Base-by-base conservation (phyloP, 2,888 invertebrate genomes). In the Caenorhabditis becei region DNA sequence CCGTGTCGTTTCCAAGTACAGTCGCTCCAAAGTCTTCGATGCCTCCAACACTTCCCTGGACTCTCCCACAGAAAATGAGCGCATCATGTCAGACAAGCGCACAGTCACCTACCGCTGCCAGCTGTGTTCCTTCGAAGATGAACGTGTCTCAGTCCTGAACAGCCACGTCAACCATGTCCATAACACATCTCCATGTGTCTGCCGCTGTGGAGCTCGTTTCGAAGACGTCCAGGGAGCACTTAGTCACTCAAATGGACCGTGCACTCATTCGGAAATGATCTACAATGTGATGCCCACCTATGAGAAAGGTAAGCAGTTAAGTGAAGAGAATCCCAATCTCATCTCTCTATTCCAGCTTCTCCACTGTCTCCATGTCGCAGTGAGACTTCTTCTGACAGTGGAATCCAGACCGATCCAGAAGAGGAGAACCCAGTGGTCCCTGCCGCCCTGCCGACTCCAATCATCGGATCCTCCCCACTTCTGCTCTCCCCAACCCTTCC, bases 1-100 rank as follows among this genome's bases (percentile, higher is more conserved):
- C 62, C 90, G 91, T 18, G 91, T 91, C 18, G 90, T 91, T 16
- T 91, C 91, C 44, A 91, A 91, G 80, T 91, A 91, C 85, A 88
- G 88, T 62, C 88, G 91, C 7, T 87, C 87, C 24, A 91, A 91
- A 81, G 88, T 89, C 3, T 90, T 91, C 77, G 90, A 91, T 49
- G 28, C 82, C 1, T 49, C 54, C 49, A 44, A 20, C 47, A 49
- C 56, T 23, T 41, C 51, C 7, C 26, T 71, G 41, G 70, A 71
- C 26, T 58, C 75, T 14, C 35, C 77, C 1, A 53, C 66, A 18
- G 67, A 77, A 53, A 53, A 59, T 4, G 70, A 71, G 26, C 61
- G 70, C 20, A 41, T 54, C 24, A 32, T 32, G 7, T 35, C 67
- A 4, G 70, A 77, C 18, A 70, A 70, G 28, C 56, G 66, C 0